These are phyloP conservation scores for Chironomus striatipennis DNA, from an alignment of 1,140 invertebrate species.

Conservation along the genomic window DNA sequence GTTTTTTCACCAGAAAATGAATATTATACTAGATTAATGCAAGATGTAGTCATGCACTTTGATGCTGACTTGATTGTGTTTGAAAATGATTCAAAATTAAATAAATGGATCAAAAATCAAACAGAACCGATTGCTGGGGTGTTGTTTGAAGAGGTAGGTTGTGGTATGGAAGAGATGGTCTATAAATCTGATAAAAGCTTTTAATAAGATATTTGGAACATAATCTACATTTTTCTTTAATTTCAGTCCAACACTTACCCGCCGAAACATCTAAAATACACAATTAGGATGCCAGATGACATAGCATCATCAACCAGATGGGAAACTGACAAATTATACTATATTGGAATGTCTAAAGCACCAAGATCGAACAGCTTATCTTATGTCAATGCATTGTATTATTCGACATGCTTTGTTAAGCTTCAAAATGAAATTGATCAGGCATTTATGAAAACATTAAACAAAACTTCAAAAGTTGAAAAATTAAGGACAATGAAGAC, in stretches of 20 bases:
- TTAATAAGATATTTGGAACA: too few species aligned
- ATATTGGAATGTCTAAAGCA: background rate
- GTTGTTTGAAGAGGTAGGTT: background rate
- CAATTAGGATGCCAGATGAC: background rate
- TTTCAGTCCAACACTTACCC: too few species aligned
- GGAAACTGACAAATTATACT: background rate
- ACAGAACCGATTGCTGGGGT: background rate
- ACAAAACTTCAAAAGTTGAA: background rate
- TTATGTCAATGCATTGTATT: background rate
- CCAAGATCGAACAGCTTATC: background rate
- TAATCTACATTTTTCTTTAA: background rate
- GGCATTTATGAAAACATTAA: background rate
- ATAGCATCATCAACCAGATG: background rate
- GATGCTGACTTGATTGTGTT: background rate
- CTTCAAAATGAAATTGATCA: background rate
- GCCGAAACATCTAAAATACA: background rate
- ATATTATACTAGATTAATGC: background rate
- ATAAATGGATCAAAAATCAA: background rate
- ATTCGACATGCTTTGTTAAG: background rate
- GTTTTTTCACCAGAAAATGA: background rate
- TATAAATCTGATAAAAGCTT: background rate
- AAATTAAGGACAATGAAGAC: background rate
- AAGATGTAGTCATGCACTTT: background rate
- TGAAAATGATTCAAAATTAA: background rate
- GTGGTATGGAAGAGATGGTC: too few species aligned